Conservation (phyloP, 2,888 invertebrate species). For the Eupithecia exiguata region DNA sequence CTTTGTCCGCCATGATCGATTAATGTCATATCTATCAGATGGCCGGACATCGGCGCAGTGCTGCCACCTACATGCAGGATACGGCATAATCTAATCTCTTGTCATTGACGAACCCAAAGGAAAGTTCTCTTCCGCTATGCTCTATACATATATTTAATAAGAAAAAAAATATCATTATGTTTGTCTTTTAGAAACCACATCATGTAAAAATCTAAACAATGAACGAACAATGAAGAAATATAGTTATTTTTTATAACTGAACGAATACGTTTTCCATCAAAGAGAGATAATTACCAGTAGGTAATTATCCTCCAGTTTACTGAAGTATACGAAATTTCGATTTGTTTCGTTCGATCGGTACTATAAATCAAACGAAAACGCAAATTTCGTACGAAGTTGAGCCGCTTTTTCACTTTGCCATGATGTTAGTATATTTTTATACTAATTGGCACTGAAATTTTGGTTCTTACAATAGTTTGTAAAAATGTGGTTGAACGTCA, state of each 20-base stretch:
- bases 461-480: too few relatives aligned
- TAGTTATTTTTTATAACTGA: not conserved
- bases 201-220: too few relatives aligned
- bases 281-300: not conserved
- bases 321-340: too few relatives aligned
- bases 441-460: too few relatives aligned
- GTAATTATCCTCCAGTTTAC: too few relatives aligned
- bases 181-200: not conserved
- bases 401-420: too few relatives aligned
- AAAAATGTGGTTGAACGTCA: too few relatives aligned
- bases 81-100: not conserved
- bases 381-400: too few relatives aligned
- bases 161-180: not conserved
- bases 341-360: too few relatives aligned
- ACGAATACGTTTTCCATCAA: not conserved
- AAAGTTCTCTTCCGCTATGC: not conserved
- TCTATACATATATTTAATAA: not conserved
- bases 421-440: too few relatives aligned
- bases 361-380: too few relatives aligned
- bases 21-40: constrained; percentile 52
- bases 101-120: constrained; percentile 5
- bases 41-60: constrained; percentile 10
- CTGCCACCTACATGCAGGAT: constrained; percentile 5
- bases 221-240: too few relatives aligned
- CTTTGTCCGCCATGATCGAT: constrained; percentile 45